Evolutionary conservation across 2,113 vertebrate genomes (phyloP).

Genomic region (Halichoerus grypus): DNA sequence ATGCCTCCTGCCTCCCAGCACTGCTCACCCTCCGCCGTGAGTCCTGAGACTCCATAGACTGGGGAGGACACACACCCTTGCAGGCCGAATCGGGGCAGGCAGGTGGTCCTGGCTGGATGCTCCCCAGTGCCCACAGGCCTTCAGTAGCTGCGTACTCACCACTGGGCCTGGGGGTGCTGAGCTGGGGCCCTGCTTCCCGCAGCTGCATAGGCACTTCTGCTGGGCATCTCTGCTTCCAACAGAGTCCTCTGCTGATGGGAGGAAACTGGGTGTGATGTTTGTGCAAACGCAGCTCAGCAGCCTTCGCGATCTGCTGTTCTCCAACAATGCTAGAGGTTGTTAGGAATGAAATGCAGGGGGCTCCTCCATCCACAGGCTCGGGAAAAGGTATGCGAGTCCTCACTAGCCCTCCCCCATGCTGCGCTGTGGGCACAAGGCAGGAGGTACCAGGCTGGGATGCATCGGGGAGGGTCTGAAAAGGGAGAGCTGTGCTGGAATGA

Average conservation of each 20-base stretch:
- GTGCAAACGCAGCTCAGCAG: background rate
- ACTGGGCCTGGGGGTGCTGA: background rate
- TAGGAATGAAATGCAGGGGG: background rate
- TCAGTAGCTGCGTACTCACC: background rate
- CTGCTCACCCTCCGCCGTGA: background rate
- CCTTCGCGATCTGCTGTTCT: background rate
- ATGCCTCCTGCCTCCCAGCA: background rate
- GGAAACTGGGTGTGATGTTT: background rate
- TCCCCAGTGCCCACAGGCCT: background rate
- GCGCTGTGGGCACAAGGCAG: background rate
- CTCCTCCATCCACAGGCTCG: background rate
- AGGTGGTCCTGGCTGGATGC: background rate
- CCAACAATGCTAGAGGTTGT: background rate
- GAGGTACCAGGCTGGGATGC: background rate
- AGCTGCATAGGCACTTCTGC: background rate
- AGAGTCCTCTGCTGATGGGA: background rate
- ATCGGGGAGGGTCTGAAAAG: background rate
- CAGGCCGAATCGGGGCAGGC: background rate
- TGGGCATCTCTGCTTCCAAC: background rate
- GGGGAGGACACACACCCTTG: background rate
- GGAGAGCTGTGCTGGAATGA: background rate
- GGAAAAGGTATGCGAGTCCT: background rate
- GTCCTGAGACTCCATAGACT: background rate
- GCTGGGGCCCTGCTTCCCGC: background rate
- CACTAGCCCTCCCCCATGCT: fast-evolving